Evolutionary conservation across 1,140 invertebrate genomes (phyloP), one percentile per base, ranked within the genome.

Genomic region (Rhyacophila brunnea): DNA sequence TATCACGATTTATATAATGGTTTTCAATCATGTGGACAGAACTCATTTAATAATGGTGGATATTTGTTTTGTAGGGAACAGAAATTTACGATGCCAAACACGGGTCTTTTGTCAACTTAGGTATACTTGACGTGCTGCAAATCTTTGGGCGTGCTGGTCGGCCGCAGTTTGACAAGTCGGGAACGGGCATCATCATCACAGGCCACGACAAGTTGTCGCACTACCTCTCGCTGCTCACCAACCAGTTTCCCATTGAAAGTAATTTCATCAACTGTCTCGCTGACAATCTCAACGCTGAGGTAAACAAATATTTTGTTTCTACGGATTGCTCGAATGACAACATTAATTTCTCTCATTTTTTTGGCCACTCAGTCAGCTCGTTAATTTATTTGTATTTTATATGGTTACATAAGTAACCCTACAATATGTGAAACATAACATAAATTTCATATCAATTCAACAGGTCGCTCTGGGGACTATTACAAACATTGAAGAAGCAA

Each of bases 261-360:
- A 95, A 95, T 75, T 98, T 99, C 70, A 88, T 96, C 42, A 88
- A 87, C 67, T 88, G 89, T 68, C 74, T 99, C 20, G 88, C 90
- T 6, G 96, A 99, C 73, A 98, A 99, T 83, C 81, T 99, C 10
- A 99, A 99, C 81, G 98, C 97, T 36, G 98, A 99, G 82, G 90
- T 95, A 77, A 70, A 66, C 9, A 28, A n/a, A n/a, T n/a, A n/a
- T n/a, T n/a, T n/a, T n/a, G n/a, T n/a, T n/a, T n/a, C n/a, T n/a
- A n/a, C n/a, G n/a, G n/a, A n/a, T n/a, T n/a, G n/a, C n/a, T n/a
- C n/a, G n/a, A n/a, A n/a, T n/a, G n/a, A n/a, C n/a, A n/a, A n/a
- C n/a, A 15, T n/a, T 9, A 11, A 6, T 49, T 49, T n/a, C 13
- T 10, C 35, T 36, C n/a, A 15, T 43, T 43, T 43, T 18, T 5